Evolutionary conservation across 1,140 invertebrate species (phyloP).

Genomic region (Amphibalanus amphitrite): DNA sequence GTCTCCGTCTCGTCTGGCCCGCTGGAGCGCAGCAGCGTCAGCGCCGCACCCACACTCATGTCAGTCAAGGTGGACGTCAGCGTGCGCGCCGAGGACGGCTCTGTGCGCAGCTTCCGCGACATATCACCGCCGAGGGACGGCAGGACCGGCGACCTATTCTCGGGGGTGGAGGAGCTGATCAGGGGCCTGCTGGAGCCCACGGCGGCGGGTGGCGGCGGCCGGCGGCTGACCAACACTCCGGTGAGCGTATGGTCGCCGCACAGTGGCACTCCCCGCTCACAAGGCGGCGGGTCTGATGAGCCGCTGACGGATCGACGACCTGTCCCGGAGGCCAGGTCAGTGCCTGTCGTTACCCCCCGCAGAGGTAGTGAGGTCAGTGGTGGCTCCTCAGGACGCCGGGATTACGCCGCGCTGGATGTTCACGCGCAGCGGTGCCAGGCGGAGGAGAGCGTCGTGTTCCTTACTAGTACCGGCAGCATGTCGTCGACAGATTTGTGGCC

Average conservation of each 20-base stretch:
- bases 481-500: not conserved
- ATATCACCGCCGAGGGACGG: not conserved
- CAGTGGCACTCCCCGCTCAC: no score
- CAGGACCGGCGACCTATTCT: not conserved
- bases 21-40: no score
- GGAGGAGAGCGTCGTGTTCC: not conserved
- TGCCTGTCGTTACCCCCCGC: no score
- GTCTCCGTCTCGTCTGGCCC: no score
- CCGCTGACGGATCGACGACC: no score
- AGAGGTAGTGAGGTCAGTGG: no score
- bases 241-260: not conserved
- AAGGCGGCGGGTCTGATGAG: no score
- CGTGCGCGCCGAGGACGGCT: not conserved
- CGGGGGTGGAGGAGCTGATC: not conserved
- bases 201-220: no score
- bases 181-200: not conserved
- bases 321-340: no score
- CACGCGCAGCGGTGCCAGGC: not conserved
- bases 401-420: not conserved
- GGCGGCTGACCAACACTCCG: not conserved
- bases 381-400: no score
- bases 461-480: not conserved
- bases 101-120: not conserved
- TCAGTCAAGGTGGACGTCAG: not conserved
- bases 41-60: not conserved